Percentiles rank a stretch among this genome's conserved stretches.
Evolutionary conservation across 2,113 vertebrate species (phyloP).

Genomic region (Silurus glanis): DNA sequence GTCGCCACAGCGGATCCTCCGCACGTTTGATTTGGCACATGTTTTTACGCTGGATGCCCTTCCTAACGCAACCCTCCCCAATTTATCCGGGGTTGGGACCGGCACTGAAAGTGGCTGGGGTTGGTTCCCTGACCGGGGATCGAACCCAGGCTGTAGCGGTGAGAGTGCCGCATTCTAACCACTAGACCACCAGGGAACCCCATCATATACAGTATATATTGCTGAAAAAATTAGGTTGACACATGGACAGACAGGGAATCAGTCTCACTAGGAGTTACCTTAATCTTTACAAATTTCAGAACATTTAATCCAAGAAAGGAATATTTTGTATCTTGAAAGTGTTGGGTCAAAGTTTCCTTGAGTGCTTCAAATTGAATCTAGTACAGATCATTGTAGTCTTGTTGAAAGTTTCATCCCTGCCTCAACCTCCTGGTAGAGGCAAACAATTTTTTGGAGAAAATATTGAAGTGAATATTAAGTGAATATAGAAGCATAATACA

Average conservation of each 20-base stretch:
- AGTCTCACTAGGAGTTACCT: background rate
- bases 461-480: background rate
- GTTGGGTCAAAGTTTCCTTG: background rate
- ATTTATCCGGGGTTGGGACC: too few relatives aligned
- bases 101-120: too few relatives aligned
- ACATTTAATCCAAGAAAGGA: background rate
- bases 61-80: too few relatives aligned
- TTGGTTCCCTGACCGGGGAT: too few relatives aligned
- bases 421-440: background rate
- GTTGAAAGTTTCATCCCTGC: background rate
- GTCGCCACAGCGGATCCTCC: too few relatives aligned
- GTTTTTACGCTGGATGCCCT: too few relatives aligned
- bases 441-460: background rate
- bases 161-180: too few relatives aligned
- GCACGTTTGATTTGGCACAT: too few relatives aligned
- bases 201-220: conserved; percentile 2
- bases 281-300: too few relatives aligned
- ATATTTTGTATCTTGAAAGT: background rate
- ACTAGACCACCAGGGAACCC: too few relatives aligned
- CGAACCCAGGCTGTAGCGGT: too few relatives aligned
- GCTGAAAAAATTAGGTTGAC: background rate
- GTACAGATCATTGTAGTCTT: background rate
- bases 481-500: background rate
- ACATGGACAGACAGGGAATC: background rate
- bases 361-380: background rate